Conservation (phyloP, 2,888 invertebrate genomes). For the Drosophila phalerata region DNA sequence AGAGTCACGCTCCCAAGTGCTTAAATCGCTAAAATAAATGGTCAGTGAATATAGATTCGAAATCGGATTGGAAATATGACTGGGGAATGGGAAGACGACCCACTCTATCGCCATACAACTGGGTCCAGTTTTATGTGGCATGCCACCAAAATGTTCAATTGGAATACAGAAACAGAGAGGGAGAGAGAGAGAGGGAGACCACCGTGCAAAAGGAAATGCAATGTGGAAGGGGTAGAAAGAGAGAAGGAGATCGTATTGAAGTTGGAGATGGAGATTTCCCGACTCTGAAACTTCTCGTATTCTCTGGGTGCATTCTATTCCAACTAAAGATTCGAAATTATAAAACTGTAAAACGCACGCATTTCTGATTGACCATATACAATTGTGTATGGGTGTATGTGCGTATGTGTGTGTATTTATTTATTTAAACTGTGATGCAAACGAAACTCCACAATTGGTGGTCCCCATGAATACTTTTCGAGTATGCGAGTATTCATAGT, state of each 20-base stretch:
- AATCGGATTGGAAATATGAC: conserved; percentile 11
- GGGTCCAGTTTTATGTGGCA: conserved; percentile 14
- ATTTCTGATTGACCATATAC: conserved; percentile 62
- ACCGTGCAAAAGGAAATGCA: conserved; percentile 47
- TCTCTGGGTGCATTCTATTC: conserved; percentile 21
- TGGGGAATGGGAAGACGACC: not conserved
- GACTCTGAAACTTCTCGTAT: conserved; percentile 25
- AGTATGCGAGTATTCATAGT: conserved; percentile 48
- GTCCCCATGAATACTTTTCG: conserved; percentile 63
- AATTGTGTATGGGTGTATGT: not conserved
- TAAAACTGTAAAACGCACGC: conserved; percentile 58
- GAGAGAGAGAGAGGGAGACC: conserved; percentile 35
- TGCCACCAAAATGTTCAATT: conserved; percentile 8
- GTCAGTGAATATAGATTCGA: conserved; percentile 8
- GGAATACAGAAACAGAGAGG: not conserved
- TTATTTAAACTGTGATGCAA: conserved; percentile 61
- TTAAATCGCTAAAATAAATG: conserved; percentile 42
- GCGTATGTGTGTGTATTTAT: conserved; percentile 49
- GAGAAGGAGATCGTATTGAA: not conserved
- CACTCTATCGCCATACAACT: not conserved
- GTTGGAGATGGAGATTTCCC: conserved; percentile 9
- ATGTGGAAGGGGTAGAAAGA: conserved; percentile 22
- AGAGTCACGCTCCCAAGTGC: conserved; percentile 64
- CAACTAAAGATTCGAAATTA: conserved; percentile 30
- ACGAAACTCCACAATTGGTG: conserved; percentile 68